phyloP scores from a whole-genome alignment of 2,113 vertebrate genomes.

The Apaloderma vittatum region DNA sequence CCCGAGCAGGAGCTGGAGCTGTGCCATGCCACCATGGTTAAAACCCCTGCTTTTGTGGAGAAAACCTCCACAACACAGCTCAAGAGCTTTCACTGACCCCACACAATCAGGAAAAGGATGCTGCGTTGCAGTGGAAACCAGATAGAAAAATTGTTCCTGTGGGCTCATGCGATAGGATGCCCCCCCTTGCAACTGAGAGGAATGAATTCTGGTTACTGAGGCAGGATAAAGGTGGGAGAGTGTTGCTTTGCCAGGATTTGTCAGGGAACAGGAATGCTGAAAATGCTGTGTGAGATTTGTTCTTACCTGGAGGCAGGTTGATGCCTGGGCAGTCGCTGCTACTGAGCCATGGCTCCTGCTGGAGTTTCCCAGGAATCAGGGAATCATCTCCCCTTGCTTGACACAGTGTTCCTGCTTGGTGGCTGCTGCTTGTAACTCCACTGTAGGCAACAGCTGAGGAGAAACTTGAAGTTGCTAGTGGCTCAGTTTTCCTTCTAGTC shows the following conservation, averaged over 20 bases:
- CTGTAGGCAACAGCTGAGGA: neutral
- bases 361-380: neutral
- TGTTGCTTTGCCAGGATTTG: neutral
- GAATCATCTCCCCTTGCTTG: neutral
- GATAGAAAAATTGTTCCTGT: neutral
- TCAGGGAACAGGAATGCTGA: neutral
- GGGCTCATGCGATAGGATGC: neutral
- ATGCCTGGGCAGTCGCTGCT: neutral
- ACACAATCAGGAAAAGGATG: neutral
- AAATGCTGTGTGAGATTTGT: neutral
- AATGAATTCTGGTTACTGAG: neutral
- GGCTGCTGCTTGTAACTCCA: neutral
- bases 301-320: neutral
- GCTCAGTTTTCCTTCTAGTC: neutral
- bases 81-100: neutral
- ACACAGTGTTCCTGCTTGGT: fast-evolving
- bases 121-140: neutral
- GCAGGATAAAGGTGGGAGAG: neutral
- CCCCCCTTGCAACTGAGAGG: neutral
- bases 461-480: neutral
- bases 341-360: fast-evolving
- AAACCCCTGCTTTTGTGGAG: neutral
- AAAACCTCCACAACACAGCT: neutral
- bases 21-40: slow-evolving; percentile 35
- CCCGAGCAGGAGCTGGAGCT: slow-evolving; percentile 10